Conservation (phyloP, 1,140 invertebrate genomes). For the Melitaea cinxia region DNA sequence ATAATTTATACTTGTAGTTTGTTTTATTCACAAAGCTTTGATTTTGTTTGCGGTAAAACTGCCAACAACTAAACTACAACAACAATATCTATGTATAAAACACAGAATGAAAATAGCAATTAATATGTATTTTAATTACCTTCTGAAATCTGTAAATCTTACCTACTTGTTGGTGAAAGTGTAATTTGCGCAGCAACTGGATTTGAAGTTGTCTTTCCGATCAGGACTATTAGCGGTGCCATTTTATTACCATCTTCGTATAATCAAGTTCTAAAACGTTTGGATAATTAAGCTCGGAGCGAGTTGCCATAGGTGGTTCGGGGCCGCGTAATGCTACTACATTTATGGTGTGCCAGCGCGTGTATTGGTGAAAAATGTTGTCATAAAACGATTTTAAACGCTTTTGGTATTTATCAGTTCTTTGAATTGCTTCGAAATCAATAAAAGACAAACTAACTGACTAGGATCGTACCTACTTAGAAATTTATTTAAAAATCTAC, state of each 20-base stretch:
- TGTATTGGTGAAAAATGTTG: conserved; percentile 76
- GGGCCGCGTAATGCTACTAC: conserved; percentile 61
- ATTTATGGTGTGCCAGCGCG: conserved; percentile 62
- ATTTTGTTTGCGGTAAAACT: no score
- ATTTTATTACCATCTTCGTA: conserved; percentile 64
- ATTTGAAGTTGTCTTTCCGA: conserved; percentile 35
- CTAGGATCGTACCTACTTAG: neutral
- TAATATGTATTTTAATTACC: no score
- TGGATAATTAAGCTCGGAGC: conserved; percentile 71
- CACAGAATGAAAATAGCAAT: no score
- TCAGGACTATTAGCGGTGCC: conserved; percentile 43
- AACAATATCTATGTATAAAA: no score
- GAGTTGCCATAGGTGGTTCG: conserved; percentile 66
- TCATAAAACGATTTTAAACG: conserved; percentile 63
- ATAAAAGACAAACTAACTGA: neutral
- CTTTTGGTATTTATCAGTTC: conserved; percentile 30
- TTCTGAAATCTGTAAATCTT: neutral
- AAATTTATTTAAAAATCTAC: no score
- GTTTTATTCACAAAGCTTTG: no score
- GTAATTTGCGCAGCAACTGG: conserved; percentile 23
- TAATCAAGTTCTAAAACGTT: conserved; percentile 58
- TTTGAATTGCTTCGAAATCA: conserved; percentile 20
- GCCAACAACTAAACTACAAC: no score
- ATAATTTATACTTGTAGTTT: no score
- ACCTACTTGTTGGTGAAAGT: conserved; percentile 42